Evolutionary conservation across 2,113 vertebrate species (phyloP).

Genomic region (Ctenodactylus gundi): DNA sequence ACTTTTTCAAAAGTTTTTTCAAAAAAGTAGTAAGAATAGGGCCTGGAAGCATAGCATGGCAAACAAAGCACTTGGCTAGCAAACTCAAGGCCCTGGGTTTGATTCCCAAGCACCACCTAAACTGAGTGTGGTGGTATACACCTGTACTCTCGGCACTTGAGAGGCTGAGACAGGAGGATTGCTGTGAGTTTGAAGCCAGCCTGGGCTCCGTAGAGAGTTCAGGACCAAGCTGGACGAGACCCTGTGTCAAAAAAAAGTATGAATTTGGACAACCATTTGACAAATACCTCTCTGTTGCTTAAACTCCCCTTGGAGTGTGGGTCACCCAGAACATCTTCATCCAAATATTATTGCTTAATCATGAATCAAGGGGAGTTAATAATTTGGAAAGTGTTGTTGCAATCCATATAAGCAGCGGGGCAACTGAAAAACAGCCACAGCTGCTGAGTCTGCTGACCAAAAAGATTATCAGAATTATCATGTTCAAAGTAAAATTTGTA

Average conservation of each 20-base stretch:
- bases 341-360: background rate
- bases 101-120: too few species aligned
- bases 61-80: too few species aligned
- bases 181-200: too few species aligned
- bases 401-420: background rate
- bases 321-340: background rate
- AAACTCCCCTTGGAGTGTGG: background rate
- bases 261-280: background rate
- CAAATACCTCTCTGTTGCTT: background rate
- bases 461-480: background rate
- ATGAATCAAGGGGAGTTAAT: background rate
- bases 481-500: background rate
- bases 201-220: too few species aligned
- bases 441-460: background rate
- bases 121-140: too few species aligned
- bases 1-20: background rate
- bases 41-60: too few species aligned
- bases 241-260: background rate
- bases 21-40: too few species aligned
- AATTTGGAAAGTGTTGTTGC: background rate
- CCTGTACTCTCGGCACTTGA: too few species aligned
- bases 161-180: too few species aligned
- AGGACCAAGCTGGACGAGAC: background rate
- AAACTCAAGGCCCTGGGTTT: too few species aligned
- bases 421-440: background rate